Base-by-base conservation (phyloP, 2,797 vertebrate species). In the Channa striata region DNA sequence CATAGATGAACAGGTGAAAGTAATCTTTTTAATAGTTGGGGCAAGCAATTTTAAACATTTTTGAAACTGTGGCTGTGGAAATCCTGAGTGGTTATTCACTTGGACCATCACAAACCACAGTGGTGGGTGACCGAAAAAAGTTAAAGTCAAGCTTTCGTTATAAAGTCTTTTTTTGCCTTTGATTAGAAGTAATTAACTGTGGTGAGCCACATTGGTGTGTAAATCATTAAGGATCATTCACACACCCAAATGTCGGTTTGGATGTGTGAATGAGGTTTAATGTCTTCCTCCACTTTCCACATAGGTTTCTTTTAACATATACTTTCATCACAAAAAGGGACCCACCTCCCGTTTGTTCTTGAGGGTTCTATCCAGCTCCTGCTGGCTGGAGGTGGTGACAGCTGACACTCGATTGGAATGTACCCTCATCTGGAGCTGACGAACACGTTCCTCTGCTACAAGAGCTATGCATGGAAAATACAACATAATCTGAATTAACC, bases 381-480 rank as follows among this genome's bases (percentile, higher is more conserved):
- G 97, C 93, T 97, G 97, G 93, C 96, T 99, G 94, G 97, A 96
- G 89, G 95, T 94, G 94, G 94, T 92, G 89, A 95, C 94, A 91
- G 96, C 89, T 80, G 96, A 93, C 88, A 94, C 93, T 89, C 97
- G 96, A 94, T 95, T 96, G 87, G 96, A 94, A 80, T 96, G 96
- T 87, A 97, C 91, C 94, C 97, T 97, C 93, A 96, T 96, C 94
- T 96, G 96, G 93, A 97, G 94, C 93, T 96, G 94, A 92, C 96
- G 96, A 0, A 97, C 95, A 80, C 96, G 93, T 87, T 99, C 96
- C 87, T 99, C 98, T 94, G 97, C 96, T 93, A 97, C 96, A 93
- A 97, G 95, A 91, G 95, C 98, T 95, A 87, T 48, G 67, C n/a
- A 77, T 16, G 62, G 4, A 77, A 33, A 53, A 59, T 12, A 49